Conservation (phyloP, 1,140 invertebrate species). For the Cotesia glomerata region DNA sequence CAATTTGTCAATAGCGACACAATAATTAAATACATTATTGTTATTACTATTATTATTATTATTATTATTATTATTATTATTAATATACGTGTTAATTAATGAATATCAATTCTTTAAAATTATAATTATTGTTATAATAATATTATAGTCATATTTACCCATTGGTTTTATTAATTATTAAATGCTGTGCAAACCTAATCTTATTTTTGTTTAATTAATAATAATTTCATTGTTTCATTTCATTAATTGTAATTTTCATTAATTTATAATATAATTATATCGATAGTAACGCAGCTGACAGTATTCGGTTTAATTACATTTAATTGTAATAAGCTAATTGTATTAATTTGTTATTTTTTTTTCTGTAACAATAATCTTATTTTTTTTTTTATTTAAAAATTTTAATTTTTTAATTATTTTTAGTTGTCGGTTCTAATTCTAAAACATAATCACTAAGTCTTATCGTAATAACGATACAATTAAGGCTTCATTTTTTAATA, state of each 20-base stretch:
- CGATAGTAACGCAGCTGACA: conserved; percentile 18
- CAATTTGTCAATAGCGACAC: no score
- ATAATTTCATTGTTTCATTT: conserved; percentile 11
- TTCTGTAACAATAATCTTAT: not conserved
- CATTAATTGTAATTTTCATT: not conserved
- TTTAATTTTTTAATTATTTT: no score
- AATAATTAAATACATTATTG: no score
- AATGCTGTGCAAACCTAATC: conserved; percentile 39
- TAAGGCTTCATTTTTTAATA: not conserved
- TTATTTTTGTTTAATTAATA: conserved; percentile 11
- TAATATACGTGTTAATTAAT: conserved; percentile 1
- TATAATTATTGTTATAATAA: conserved; percentile 12
- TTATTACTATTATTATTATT: no score
- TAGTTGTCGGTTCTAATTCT: no score
- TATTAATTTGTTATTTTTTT: conserved; percentile 18
- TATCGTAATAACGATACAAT: no score
- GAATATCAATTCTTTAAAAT: conserved; percentile 14
- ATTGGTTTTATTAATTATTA: conserved; percentile 39
- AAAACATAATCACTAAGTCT: no score
- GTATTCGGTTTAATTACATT: conserved; percentile 4
- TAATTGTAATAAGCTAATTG: conserved; percentile 47
- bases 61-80: not conserved
- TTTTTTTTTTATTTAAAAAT: no score
- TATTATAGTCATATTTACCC: conserved; percentile 50
- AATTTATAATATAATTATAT: no score